phyloP scores from a whole-genome alignment of 2,797 vertebrate genomes.

The Atherinosoma microstoma region DNA sequence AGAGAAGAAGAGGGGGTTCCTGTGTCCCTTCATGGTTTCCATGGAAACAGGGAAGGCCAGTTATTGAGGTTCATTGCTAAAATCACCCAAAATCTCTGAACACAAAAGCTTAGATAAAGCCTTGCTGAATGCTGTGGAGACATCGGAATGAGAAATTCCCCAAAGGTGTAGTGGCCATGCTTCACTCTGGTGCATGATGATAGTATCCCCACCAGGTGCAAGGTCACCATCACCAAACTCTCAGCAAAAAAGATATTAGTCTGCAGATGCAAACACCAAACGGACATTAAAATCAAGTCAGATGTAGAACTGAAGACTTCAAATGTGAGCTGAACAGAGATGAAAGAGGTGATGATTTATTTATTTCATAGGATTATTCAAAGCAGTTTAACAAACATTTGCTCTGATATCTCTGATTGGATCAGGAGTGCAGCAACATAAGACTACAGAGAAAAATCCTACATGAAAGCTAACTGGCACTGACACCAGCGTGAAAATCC shows the following conservation, averaged over 20 bases:
- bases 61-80: neutral
- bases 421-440: too few species aligned
- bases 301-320: too few species aligned
- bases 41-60: constrained; percentile 41
- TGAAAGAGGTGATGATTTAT: too few species aligned
- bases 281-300: neutral
- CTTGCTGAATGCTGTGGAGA: neutral
- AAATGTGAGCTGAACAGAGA: too few species aligned
- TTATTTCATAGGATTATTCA: too few species aligned
- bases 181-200: neutral
- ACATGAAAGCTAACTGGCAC: neutral
- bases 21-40: constrained; percentile 35
- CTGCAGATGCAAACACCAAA: constrained; percentile 1
- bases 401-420: too few species aligned
- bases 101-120: constrained; percentile 25
- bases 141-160: neutral
- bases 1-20: constrained; percentile 1
- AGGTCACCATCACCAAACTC: constrained; percentile 15
- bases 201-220: constrained; percentile 1
- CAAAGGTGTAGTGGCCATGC: neutral
- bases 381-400: too few species aligned
- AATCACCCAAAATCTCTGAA: constrained; percentile 14
- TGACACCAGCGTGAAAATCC: neutral
- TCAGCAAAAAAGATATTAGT: neutral
- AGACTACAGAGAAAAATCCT: neutral